Percentiles rank a stretch among this genome's conserved stretches.
Conservation (phyloP, 2,797 vertebrate genomes). For the Miopithecus talapoin region DNA sequence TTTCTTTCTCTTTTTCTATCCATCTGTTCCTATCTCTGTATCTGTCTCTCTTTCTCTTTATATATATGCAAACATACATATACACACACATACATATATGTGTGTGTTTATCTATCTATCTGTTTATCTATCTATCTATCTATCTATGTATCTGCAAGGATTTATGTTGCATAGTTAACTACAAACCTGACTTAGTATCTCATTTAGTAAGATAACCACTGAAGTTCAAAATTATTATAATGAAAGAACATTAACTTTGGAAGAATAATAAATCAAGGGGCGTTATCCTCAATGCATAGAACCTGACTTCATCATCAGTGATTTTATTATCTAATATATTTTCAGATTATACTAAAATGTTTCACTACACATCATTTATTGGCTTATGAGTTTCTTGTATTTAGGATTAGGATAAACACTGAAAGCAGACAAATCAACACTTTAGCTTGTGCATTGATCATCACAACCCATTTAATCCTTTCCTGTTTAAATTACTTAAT, state of each 20-base stretch:
- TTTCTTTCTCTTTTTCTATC: neutral
- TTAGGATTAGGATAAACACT: slow-evolving; percentile 20
- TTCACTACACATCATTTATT: slow-evolving; percentile 39
- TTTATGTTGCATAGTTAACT: neutral
- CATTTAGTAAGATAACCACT: neutral
- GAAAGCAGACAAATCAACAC: slow-evolving; percentile 15
- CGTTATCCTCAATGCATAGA: neutral
- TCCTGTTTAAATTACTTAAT: slow-evolving; percentile 58
- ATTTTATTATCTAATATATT: slow-evolving; percentile 14
- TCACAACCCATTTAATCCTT: slow-evolving; percentile 33
- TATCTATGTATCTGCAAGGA: neutral
- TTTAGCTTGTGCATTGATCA: slow-evolving; percentile 45
- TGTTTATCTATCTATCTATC: neutral
- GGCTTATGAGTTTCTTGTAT: slow-evolving; percentile 29
- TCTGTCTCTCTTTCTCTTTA: neutral
- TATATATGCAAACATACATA: neutral
- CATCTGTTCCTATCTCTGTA: neutral
- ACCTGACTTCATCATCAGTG: neutral
- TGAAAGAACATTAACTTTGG: neutral
- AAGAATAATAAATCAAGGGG: slow-evolving; percentile 18
- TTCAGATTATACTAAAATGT: slow-evolving; percentile 4
- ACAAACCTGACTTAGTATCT: neutral
- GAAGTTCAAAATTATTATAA: slow-evolving; percentile 37
- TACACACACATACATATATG: neutral
- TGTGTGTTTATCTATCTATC: neutral